Percentiles rank a stretch among this genome's conserved stretches.
Evolutionary conservation across 2,888 invertebrate genomes (phyloP).

Genomic region (Galeopsomyia nigrocyanea): DNA sequence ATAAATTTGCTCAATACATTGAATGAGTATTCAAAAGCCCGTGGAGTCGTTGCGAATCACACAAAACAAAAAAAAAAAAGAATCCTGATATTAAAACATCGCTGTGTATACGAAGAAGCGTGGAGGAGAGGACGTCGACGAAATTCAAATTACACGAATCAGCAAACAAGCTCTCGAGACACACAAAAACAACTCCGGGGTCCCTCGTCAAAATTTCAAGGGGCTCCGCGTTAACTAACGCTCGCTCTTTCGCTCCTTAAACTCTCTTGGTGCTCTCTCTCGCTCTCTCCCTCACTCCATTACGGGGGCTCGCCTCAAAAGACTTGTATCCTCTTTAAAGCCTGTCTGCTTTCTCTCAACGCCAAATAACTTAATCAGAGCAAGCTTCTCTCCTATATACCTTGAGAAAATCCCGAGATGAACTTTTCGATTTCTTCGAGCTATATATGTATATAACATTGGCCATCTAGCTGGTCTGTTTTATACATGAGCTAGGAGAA

Average conservation of each 20-base stretch:
- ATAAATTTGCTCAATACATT: too few relatives aligned
- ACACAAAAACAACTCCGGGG: too few relatives aligned
- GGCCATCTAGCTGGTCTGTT: constrained; percentile 36
- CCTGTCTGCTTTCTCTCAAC: background rate
- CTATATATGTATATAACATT: constrained; percentile 37
- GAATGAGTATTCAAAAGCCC: too few relatives aligned
- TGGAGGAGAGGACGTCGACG: too few relatives aligned
- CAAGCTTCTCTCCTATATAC: constrained; percentile 29
- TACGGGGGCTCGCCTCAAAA: background rate
- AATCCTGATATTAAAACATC: too few relatives aligned
- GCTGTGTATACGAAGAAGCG: too few relatives aligned
- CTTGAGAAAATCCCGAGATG: constrained; percentile 29
- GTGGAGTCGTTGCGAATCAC: too few relatives aligned
- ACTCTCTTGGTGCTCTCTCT: constrained; percentile 4
- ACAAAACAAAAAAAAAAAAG: too few relatives aligned
- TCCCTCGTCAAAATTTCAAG: too few relatives aligned
- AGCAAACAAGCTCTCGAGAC: too few relatives aligned
- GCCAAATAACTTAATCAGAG: constrained; percentile 36
- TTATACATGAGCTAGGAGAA: constrained; percentile 37
- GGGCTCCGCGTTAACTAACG: constrained; percentile 2
- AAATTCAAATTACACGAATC: too few relatives aligned
- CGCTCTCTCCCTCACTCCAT: constrained; percentile 6
- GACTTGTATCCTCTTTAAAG: constrained; percentile 10
- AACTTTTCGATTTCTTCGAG: constrained; percentile 44
- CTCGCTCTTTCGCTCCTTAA: background rate